These are phyloP conservation scores for Anseranas semipalmata DNA, from an alignment of 2,113 vertebrate genomes.

Conservation along the genomic window DNA sequence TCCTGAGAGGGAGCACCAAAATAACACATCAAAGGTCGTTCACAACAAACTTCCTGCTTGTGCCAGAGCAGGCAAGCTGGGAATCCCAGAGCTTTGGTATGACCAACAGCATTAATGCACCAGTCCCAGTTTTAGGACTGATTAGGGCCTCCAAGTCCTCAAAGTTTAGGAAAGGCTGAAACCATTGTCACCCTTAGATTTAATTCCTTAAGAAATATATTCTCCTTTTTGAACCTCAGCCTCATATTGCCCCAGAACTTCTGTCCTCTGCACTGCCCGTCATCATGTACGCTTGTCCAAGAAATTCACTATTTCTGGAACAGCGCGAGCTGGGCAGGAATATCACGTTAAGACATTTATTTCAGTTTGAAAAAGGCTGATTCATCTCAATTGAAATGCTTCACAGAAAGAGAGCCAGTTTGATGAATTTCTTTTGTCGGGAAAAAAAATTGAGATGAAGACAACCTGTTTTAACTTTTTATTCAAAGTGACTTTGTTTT, in stretches of 20 bases:
- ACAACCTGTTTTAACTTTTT: conserved; percentile 4
- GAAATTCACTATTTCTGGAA: not conserved
- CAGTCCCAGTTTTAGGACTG: not conserved
- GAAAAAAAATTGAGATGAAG: not conserved
- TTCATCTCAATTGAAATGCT: not conserved
- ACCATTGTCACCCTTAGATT: not conserved
- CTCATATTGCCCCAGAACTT: not conserved
- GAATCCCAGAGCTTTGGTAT: not conserved
- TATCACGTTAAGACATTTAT: not conserved
- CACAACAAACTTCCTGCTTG: not conserved
- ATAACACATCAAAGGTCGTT: not conserved
- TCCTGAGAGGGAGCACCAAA: not conserved
- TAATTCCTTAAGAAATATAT: not conserved
- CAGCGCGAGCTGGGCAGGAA: not conserved
- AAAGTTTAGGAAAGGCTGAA: not conserved
- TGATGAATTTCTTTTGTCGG: not conserved
- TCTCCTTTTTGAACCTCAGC: not conserved
- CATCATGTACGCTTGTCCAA: fast-evolving
- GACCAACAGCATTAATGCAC: not conserved
- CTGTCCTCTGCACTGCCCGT: not conserved
- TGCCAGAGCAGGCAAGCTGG: not conserved
- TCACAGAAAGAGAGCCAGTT: not conserved
- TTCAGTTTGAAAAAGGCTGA: not conserved
- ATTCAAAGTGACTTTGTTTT: conserved; percentile 47
- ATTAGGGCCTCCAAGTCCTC: not conserved